Evolutionary conservation across 2,113 vertebrate genomes (phyloP), one percentile per base, ranked within the genome.

Genomic region (Trinectes maculatus): DNA sequence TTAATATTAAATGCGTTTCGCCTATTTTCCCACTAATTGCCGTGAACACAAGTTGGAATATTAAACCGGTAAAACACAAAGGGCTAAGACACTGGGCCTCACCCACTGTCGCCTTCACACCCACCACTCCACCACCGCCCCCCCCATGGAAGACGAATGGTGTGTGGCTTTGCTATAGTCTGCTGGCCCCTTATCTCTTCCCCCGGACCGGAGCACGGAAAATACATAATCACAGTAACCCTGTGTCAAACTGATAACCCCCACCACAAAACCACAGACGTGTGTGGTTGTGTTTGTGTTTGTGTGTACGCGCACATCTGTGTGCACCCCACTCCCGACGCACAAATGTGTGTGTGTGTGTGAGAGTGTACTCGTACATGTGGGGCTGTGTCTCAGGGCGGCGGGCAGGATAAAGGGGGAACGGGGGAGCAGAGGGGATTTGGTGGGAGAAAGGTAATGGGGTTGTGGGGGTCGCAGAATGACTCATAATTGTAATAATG

Each of bases 231-330:
- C 82, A 74, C 74, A 54, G 84, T 78, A n/a, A 79, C 79, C 82
- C 85, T 85, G 87, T 89, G 80, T 86, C 84, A 89, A 71, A 83
- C 82, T 80, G 89, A 91, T 91, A 91, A 91, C 87, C 88, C 66
- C 81, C 33, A 56, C 60, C 71, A 71, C 81, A 65, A n/a, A 79
- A 71, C 78, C 34, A 61, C 19, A 72, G 49, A 68, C 60, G 62
- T 29, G 1, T n/a, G n/a, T n/a, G n/a, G n/a, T n/a, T n/a, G n/a
- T n/a, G n/a, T n/a, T n/a, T 1, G 53, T 43, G 46, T 59, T 18
- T 53, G 39, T 48, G 44, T 67, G 36, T 74, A 63, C 55, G 47
- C 46, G 37, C 31, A 12, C 47, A 19, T 66, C 16, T 63, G 13
- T 80, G 65, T 75, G 74, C 34, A 29, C 46, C 34, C 52, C 40